Conservation (phyloP, 2,797 vertebrate genomes). For the Glossophaga mutica region DNA sequence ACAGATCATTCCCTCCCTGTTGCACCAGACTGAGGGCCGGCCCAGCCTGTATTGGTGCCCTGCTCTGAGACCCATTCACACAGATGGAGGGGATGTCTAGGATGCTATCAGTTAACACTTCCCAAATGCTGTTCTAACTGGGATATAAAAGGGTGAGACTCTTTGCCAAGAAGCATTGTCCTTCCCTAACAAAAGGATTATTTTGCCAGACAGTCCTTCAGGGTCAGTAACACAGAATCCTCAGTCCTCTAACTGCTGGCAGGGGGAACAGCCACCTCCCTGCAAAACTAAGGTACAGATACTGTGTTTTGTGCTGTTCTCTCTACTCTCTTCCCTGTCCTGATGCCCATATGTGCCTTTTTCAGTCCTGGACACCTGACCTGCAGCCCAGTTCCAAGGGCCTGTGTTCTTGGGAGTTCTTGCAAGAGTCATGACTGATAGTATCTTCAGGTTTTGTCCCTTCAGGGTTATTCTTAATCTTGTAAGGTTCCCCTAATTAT, state of each 20-base stretch:
- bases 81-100: rapidly evolving
- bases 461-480: background rate
- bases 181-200: background rate
- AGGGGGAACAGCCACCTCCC: background rate
- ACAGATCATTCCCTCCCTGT: background rate
- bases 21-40: background rate
- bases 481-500: background rate
- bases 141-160: background rate
- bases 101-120: background rate
- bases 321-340: background rate
- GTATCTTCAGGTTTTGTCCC: background rate
- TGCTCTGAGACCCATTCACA: background rate
- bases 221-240: too few species aligned
- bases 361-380: background rate
- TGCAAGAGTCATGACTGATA: background rate
- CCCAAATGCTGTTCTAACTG: background rate
- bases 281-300: background rate
- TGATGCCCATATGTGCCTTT: background rate
- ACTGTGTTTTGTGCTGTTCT: background rate
- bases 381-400: background rate
- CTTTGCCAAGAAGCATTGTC: background rate
- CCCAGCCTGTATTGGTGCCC: background rate
- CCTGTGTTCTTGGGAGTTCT: background rate
- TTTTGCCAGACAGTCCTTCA: background rate
- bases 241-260: background rate